phyloP scores from a whole-genome alignment of 2,797 vertebrate species.

The Erethizon dorsatum region DNA sequence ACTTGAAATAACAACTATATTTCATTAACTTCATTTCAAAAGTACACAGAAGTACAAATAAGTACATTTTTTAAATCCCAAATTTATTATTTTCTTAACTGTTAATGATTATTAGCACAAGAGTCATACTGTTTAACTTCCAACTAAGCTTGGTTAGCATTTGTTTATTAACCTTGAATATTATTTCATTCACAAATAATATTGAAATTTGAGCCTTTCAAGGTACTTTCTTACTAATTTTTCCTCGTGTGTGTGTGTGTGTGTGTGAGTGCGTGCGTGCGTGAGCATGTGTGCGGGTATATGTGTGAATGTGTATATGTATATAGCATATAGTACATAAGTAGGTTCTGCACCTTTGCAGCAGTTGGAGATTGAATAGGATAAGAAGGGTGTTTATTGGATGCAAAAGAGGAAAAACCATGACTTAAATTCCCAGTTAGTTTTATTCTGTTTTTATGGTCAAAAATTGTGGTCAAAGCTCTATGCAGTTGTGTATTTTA shows the following conservation, averaged over 20 bases:
- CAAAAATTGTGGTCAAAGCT: slow-evolving; percentile 15
- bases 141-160: slow-evolving; percentile 31
- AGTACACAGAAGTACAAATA: background rate
- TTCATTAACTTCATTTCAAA: slow-evolving; percentile 61
- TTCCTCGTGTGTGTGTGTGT: background rate
- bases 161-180: slow-evolving; percentile 51
- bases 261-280: too few relatives aligned
- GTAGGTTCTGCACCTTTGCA: slow-evolving; percentile 8
- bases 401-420: background rate
- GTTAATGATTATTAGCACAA: slow-evolving; percentile 38
- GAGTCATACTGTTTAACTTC: slow-evolving; percentile 48
- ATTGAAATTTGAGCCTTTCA: slow-evolving; percentile 51
- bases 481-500: slow-evolving; percentile 27
- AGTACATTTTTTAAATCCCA: background rate
- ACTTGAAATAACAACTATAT: background rate
- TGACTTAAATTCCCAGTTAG: background rate
- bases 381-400: slow-evolving; percentile 16
- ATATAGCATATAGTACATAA: background rate
- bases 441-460: slow-evolving; percentile 66
- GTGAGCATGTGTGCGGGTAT: background rate
- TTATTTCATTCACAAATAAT: slow-evolving; percentile 60
- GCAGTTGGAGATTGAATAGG: background rate
- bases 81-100: slow-evolving; percentile 57
- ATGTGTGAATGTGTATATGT: background rate
- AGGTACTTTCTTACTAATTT: background rate